Conservation (phyloP, 2,113 vertebrate species). For the Psilopsiagon aurifrons region DNA sequence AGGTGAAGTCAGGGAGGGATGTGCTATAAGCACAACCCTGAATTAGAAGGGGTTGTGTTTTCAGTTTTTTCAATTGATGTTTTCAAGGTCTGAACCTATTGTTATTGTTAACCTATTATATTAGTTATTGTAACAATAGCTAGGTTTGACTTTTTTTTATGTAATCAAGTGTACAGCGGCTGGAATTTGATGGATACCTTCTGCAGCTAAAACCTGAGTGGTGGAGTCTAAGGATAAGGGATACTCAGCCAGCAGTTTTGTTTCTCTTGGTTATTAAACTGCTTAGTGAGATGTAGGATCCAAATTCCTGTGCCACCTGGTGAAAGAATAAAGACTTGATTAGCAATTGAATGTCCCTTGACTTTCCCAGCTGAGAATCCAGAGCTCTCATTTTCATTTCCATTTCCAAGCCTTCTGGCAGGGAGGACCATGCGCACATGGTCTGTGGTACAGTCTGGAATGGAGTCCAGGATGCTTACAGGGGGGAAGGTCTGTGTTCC, state of each 20-base stretch:
- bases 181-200: neutral
- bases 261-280: neutral
- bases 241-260: neutral
- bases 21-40: neutral
- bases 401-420: neutral
- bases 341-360: neutral
- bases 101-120: neutral
- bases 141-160: neutral
- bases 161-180: neutral
- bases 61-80: neutral
- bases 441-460: neutral
- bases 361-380: neutral
- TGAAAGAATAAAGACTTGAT: neutral
- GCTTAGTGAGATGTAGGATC: neutral
- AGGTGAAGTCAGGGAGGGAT: neutral
- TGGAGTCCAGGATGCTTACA: fast-evolving
- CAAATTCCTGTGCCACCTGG: neutral
- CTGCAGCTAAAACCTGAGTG: neutral
- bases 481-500: neutral
- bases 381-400: neutral
- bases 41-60: neutral
- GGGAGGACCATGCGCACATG: neutral
- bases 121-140: neutral
- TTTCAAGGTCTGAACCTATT: neutral
- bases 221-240: neutral